A percentile compares a stretch with the other conserved stretches of the same genome.
Evolutionary conservation across 2,113 vertebrate genomes (phyloP).

Genomic region (Numenius arquata): DNA sequence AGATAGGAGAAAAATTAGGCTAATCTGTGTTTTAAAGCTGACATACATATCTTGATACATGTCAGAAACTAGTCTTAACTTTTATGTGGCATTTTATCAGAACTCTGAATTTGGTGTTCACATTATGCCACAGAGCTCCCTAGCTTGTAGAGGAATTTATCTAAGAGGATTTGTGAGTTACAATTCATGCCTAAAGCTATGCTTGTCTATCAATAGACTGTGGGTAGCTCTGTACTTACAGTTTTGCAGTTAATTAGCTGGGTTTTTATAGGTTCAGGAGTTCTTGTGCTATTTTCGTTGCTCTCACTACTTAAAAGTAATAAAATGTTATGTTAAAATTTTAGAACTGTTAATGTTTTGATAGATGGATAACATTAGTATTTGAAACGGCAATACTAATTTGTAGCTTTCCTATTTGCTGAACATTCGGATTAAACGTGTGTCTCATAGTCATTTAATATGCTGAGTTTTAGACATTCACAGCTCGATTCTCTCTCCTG

Average conservation of each 20-base stretch:
- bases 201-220: constrained; percentile 20
- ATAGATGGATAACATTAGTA: neutral
- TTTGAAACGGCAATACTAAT: neutral
- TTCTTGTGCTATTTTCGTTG: constrained; percentile 4
- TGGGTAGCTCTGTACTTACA: neutral
- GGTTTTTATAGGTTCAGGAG: neutral
- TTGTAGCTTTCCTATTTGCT: constrained; percentile 2
- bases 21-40: neutral
- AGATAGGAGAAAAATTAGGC: neutral
- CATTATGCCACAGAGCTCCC: constrained; percentile 17
- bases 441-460: neutral
- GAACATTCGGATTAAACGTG: neutral
- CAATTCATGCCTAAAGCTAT: constrained; percentile 48
- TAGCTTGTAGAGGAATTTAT: constrained; percentile 37
- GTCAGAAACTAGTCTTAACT: constrained; percentile 15
- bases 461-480: neutral
- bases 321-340: neutral
- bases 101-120: neutral
- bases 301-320: neutral
- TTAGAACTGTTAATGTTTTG: neutral
- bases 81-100: neutral
- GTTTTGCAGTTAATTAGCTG: constrained; percentile 39
- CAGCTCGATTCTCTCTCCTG: neutral
- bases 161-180: constrained; percentile 56
- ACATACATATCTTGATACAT: neutral